Evolutionary conservation across 1,140 invertebrate genomes (phyloP), one percentile per base, ranked within the genome.

Genomic region (Vanessa atalanta): DNA sequence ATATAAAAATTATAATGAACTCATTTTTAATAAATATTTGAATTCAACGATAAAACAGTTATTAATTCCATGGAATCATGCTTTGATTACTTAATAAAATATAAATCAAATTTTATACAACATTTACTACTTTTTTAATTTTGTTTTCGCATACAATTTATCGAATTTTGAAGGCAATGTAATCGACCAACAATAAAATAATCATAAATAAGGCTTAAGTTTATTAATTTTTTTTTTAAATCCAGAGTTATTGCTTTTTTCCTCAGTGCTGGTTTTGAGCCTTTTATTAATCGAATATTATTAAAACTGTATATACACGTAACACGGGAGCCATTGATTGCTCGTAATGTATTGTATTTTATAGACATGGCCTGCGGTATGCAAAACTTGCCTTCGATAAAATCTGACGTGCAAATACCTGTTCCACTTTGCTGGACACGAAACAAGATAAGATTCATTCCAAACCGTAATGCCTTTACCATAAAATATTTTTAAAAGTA

Each of bases 271-370:
- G 65, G 53, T 66, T 70, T 72, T 74, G 74, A 61, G 57, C 61
- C 57, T 64, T 74, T 73, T 79, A 72, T 72, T 53, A 71, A 73
- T 77, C 65, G 66, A 76, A 73, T 76, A 73, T 79, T 74, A 71
- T 77, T 72, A 69, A 77, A 74, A 71, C 68, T 57, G 69, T 77
- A 69, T 66, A 73, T 67, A 77, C 68, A 89, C 87, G 88, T 91
- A 89, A 91, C 81, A 88, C 89, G 75, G 89, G 76, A 91, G 89
- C 85, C 80, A 73, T 72, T 78, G 79, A 79, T 79, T 83, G 83
- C 84, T 89, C 87, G 78, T 89, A 87, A 91, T 84, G 84, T 87
- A 85, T 88, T 86, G 85, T 88, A 89, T 86, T 91, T 90, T 90
- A 91, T 89, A 79, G 75, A 84, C 82, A 80, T 86, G 87, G 86